Evolutionary conservation across 2,888 invertebrate genomes (phyloP).

Genomic region (Marronus borbonicus): DNA sequence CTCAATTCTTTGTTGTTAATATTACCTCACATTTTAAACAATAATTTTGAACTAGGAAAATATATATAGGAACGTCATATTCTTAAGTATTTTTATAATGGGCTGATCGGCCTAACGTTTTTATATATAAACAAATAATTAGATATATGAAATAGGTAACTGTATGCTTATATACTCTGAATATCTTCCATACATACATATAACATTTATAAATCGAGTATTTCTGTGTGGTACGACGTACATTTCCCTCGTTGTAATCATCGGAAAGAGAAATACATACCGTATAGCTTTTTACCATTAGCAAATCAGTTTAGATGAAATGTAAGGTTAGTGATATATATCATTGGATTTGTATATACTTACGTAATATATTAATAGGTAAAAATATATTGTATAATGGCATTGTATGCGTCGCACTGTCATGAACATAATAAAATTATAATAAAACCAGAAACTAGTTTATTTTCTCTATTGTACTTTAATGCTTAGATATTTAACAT

Average conservation of each 20-base stretch:
- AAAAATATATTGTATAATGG: conserved; percentile 55
- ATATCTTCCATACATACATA: conserved; percentile 45
- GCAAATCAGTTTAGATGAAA: conserved; percentile 35
- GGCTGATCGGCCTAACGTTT: conserved; percentile 47
- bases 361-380: conserved; percentile 33
- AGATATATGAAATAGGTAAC: conserved; percentile 24
- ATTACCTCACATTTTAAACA: conserved; percentile 52
- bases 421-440: conserved; percentile 47
- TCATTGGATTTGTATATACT: conserved; percentile 44
- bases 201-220: conserved; percentile 44
- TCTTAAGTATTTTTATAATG: conserved; percentile 51
- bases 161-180: conserved; percentile 44
- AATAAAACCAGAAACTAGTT: conserved; percentile 22
- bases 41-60: conserved; percentile 50
- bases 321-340: conserved; percentile 55
- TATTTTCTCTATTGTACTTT: conserved; percentile 1
- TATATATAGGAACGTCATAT: conserved; percentile 45
- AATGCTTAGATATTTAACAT: conserved; percentile 69
- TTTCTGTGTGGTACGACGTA: conserved; percentile 36
- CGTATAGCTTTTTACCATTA: conserved; percentile 57
- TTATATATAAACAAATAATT: conserved; percentile 29
- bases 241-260: conserved; percentile 36
- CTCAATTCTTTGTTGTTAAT: conserved; percentile 47
- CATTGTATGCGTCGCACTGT: conserved; percentile 58
- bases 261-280: conserved; percentile 32